These are phyloP conservation scores for Piscicola geometra DNA, from an alignment of 2,888 invertebrate species.

Conservation along the genomic window DNA sequence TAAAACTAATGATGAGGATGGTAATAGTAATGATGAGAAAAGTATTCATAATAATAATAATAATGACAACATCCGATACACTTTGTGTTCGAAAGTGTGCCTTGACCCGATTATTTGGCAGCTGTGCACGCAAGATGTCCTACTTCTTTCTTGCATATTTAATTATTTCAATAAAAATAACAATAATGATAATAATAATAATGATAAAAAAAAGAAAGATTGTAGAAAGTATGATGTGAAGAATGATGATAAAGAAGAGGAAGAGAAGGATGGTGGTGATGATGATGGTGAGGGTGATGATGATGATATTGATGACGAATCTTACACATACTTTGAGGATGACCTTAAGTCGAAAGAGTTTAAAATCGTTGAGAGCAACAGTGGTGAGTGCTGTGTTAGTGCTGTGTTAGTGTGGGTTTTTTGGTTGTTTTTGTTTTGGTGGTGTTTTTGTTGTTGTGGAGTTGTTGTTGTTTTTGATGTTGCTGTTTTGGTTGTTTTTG, in stretches of 20 bases:
- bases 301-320: neutral
- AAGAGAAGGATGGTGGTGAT: neutral
- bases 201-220: constrained; percentile 5
- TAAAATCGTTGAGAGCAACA: constrained; percentile 3
- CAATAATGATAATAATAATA: constrained; percentile 16
- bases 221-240: neutral
- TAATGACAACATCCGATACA: neutral
- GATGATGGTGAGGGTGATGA: neutral
- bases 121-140: neutral
- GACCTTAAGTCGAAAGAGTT: constrained; percentile 14
- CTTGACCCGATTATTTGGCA: neutral
- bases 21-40: constrained; percentile 17
- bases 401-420: no score
- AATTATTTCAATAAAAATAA: neutral
- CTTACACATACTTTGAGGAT: neutral
- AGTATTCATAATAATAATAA: constrained; percentile 18
- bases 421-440: neutral
- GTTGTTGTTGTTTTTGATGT: no score
- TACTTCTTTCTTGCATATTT: neutral
- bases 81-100: no score
- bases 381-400: no score
- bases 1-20: constrained; percentile 14
- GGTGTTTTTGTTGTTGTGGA: no score
- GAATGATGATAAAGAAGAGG: neutral
- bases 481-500: no score